These are phyloP conservation scores for Euphydryas editha DNA, from an alignment of 2,888 invertebrate species.

Conservation along the genomic window DNA sequence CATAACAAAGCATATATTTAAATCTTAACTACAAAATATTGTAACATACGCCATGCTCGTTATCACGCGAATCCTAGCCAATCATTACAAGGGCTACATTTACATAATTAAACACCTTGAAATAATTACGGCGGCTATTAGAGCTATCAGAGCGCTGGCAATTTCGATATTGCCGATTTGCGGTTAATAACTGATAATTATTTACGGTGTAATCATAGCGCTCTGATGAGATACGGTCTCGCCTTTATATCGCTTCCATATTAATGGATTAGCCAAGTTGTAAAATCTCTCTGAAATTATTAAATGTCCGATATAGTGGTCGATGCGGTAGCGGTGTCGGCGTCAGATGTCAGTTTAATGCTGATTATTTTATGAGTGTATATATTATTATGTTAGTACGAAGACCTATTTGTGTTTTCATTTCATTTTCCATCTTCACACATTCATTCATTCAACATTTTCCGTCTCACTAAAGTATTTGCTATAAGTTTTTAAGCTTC, in stretches of 20 bases:
- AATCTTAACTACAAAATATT: neutral
- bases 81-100: constrained; percentile 10
- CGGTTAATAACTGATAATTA: constrained; percentile 32
- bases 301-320: neutral
- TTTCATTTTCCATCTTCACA: too few relatives aligned
- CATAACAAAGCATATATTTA: too few relatives aligned
- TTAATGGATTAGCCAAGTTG: constrained; percentile 2
- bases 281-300: neutral
- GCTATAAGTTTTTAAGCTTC: too few relatives aligned
- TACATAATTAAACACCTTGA: constrained; percentile 21
- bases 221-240: constrained; percentile 13
- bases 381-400: neutral
- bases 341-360: neutral
- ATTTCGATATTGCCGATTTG: constrained; percentile 27
- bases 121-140: constrained; percentile 16
- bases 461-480: too few relatives aligned
- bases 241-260: constrained; percentile 12
- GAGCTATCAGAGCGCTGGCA: constrained; percentile 18
- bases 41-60: neutral
- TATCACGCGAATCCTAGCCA: neutral
- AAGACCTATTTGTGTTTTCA: too few relatives aligned
- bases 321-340: neutral
- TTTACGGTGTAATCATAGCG: constrained; percentile 16
- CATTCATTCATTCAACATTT: too few relatives aligned
- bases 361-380: neutral